These are phyloP conservation scores for Schrankia costaestrigalis DNA, from an alignment of 2,888 invertebrate species.

Conservation along the genomic window DNA sequence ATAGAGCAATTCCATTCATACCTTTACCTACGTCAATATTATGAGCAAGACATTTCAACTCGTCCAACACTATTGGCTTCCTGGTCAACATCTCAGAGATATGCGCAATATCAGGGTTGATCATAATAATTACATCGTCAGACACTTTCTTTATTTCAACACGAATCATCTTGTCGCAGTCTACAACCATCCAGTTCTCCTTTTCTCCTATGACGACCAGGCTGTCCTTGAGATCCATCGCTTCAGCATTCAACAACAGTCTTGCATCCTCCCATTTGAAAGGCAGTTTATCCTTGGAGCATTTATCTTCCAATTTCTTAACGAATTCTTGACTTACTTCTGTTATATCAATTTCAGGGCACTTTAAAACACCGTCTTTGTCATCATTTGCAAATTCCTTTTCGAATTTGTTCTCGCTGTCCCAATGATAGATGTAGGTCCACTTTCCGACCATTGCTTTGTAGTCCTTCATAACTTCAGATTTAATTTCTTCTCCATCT, in stretches of 20 bases:
- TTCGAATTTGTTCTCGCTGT: conserved; percentile 7
- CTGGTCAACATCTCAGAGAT: conserved; percentile 13
- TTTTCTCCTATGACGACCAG: conserved; percentile 14
- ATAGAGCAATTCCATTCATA: conserved; percentile 4
- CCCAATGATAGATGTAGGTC: conserved; percentile 24
- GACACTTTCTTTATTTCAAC: conserved; percentile 12
- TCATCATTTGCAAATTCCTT: neutral
- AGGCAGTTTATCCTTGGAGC: neutral
- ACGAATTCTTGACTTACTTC: conserved; percentile 6
- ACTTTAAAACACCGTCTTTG: neutral
- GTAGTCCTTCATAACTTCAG: conserved; percentile 3
- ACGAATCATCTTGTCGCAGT: conserved; percentile 8
- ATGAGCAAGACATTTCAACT: conserved; percentile 20
- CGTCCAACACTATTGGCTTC: neutral
- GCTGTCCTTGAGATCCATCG: conserved; percentile 6
- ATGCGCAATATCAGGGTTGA: conserved; percentile 11
- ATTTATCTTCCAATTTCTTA: conserved; percentile 9
- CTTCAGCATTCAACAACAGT: conserved; percentile 11
- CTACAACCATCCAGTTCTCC: conserved; percentile 18
- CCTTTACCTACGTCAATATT: conserved; percentile 16
- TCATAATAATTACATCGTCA: conserved; percentile 16
- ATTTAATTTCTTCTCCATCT: conserved; percentile 14
- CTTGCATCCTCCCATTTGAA: conserved; percentile 21
- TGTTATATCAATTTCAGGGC: conserved; percentile 12
- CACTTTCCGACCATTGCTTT: conserved; percentile 19